Conservation (phyloP, 2,113 vertebrate species). For the Gymnobelideus leadbeateri region DNA sequence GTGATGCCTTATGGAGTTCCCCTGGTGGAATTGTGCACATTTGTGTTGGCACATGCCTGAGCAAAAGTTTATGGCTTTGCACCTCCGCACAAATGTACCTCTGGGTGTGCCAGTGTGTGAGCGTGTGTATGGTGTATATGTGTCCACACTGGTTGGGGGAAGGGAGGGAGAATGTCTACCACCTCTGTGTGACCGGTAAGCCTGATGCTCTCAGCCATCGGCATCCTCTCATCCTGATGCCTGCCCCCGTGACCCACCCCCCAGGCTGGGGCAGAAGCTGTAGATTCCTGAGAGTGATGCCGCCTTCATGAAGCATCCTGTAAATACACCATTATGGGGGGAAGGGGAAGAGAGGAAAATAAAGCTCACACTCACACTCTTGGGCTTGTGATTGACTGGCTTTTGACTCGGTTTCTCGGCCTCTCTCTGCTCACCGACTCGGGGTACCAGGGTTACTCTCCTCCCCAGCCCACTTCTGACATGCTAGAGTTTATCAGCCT, state of each 20-base stretch:
- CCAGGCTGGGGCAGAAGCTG: background rate
- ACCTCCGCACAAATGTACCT: background rate
- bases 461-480: background rate
- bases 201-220: background rate
- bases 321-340: slow-evolving; percentile 71
- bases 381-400: background rate
- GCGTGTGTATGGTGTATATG: background rate
- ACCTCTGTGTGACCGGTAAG: background rate
- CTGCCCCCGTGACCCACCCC: background rate
- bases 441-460: too few species aligned
- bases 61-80: background rate
- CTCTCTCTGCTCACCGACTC: too few species aligned
- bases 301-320: slow-evolving; percentile 57
- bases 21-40: background rate
- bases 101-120: background rate
- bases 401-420: background rate
- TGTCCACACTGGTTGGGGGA: background rate
- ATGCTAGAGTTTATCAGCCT: background rate
- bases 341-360: slow-evolving; percentile 61
- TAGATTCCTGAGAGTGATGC: background rate
- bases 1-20: background rate
- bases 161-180: background rate
- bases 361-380: slow-evolving; percentile 69
- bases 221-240: background rate
- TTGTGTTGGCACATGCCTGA: background rate